Evolutionary conservation across 2,888 invertebrate species (phyloP).

Genomic region (Dilophus febrilis): DNA sequence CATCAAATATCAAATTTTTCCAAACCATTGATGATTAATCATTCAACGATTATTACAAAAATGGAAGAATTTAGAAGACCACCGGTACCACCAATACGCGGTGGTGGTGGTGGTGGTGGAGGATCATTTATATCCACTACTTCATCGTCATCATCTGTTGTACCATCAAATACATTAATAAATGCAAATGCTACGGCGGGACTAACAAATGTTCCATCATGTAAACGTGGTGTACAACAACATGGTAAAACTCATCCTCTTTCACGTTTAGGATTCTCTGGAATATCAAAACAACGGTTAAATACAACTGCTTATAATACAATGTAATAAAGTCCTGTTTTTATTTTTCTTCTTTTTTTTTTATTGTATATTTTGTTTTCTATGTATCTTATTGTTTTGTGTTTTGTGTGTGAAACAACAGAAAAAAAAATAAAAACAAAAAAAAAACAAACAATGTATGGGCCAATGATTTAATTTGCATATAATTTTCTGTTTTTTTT

Average conservation of each 20-base stretch:
- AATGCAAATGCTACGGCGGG: constrained; percentile 9
- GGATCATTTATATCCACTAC: too few relatives aligned
- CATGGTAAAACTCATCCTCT: constrained; percentile 87
- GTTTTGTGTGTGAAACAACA: too few relatives aligned
- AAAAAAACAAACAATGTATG: too few relatives aligned
- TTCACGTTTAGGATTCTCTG: constrained; percentile 65
- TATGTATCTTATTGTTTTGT: too few relatives aligned
- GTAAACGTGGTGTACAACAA: constrained; percentile 61
- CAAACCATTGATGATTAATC: constrained; percentile 3
- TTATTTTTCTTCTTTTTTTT: too few relatives aligned
- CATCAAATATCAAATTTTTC: background rate
- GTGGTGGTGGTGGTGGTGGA: too few relatives aligned
- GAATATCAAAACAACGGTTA: constrained; percentile 54
- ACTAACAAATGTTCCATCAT: constrained; percentile 14
- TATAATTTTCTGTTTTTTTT: too few relatives aligned
- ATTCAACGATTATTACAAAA: constrained; percentile 3
- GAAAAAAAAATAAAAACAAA: too few relatives aligned
- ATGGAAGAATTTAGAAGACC: constrained; percentile 23
- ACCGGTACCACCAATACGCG: constrained; percentile 28
- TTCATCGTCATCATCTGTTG: too few relatives aligned
- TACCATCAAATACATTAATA: constrained; percentile 10
- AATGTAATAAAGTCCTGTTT: constrained; percentile 41
- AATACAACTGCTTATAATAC: constrained; percentile 74
- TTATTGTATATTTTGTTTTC: too few relatives aligned
- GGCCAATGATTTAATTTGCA: too few relatives aligned